phyloP scores from a whole-genome alignment of 2,888 invertebrate genomes.

The Ashinkailepas kermadecensis region DNA sequence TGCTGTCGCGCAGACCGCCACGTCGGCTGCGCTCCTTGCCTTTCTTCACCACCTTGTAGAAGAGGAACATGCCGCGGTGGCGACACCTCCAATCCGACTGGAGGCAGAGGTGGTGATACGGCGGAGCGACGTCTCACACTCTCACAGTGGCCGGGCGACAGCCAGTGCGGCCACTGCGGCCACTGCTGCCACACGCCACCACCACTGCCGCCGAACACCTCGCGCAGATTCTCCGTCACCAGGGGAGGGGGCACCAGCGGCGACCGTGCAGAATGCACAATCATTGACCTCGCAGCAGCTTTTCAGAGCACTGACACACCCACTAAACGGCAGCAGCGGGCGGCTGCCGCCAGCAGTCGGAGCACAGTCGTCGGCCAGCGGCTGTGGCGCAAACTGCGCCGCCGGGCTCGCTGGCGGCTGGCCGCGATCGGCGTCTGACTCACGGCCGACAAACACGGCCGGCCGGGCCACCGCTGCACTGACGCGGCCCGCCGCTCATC shows the following conservation, averaged over 20 bases:
- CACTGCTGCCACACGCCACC: background rate
- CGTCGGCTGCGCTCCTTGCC: background rate
- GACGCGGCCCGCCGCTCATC: too few relatives aligned
- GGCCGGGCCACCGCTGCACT: background rate
- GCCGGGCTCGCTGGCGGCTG: too few relatives aligned
- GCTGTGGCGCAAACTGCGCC: too few relatives aligned
- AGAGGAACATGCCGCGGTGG: background rate
- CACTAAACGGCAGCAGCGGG: background rate
- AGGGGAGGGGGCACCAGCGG: too few relatives aligned
- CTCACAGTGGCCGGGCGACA: too few relatives aligned
- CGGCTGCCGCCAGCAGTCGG: too few relatives aligned
- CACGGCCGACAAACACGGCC: background rate
- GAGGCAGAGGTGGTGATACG: background rate
- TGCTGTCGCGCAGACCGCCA: background rate
- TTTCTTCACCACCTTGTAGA: slow-evolving; percentile 19
- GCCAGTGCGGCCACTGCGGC: background rate
- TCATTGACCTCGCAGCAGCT: background rate
- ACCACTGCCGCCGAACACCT: too few relatives aligned
- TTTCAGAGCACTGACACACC: background rate
- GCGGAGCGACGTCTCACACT: background rate
- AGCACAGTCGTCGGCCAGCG: too few relatives aligned
- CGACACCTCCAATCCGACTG: background rate
- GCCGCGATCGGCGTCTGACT: background rate
- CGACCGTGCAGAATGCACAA: too few relatives aligned
- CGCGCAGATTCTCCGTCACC: background rate